Evolutionary conservation across 2,888 invertebrate genomes (phyloP).

Genomic region (Ophion obscuratus): DNA sequence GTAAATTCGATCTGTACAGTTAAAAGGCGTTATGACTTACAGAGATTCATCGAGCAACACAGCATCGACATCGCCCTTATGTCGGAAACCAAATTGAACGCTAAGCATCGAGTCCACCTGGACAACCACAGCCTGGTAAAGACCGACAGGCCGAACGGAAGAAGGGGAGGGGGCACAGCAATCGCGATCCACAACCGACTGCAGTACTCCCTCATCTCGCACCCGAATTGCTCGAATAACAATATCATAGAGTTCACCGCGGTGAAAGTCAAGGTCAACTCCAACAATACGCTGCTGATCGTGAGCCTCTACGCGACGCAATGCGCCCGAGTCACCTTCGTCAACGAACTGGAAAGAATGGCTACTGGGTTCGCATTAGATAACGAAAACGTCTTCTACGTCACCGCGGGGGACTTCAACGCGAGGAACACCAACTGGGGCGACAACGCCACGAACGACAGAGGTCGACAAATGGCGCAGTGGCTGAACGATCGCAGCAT

Average conservation of each 20-base stretch:
- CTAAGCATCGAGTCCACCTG: background rate
- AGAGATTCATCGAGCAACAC: conserved; percentile 20
- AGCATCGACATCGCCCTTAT: no score
- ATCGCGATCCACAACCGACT: conserved; percentile 18
- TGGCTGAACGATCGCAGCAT: conserved; percentile 19
- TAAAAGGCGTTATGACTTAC: conserved; percentile 39
- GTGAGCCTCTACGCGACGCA: conserved; percentile 44
- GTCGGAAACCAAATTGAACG: no score
- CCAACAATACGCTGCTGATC: conserved; percentile 10
- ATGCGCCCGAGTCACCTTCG: conserved; percentile 24
- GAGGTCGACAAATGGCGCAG: conserved; percentile 19
- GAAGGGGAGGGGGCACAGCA: conserved; percentile 52
- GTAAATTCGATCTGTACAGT: conserved; percentile 32
- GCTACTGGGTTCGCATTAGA: background rate
- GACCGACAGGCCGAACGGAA: conserved; percentile 24
- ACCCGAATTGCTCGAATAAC: conserved; percentile 12
- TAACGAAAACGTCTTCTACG: conserved; percentile 10
- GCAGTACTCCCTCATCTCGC: conserved; percentile 1
- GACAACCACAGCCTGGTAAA: conserved; percentile 15
- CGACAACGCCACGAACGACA: conserved; percentile 29
- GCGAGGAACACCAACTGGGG: conserved; percentile 42
- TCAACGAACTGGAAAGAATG: conserved; percentile 33
- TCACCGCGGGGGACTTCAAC: conserved; percentile 55
- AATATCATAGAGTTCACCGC: conserved; percentile 46
- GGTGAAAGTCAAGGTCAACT: background rate